These are phyloP conservation scores for Rhynchotus rufescens DNA, from an alignment of 2,797 vertebrate genomes.

Conservation along the genomic window DNA sequence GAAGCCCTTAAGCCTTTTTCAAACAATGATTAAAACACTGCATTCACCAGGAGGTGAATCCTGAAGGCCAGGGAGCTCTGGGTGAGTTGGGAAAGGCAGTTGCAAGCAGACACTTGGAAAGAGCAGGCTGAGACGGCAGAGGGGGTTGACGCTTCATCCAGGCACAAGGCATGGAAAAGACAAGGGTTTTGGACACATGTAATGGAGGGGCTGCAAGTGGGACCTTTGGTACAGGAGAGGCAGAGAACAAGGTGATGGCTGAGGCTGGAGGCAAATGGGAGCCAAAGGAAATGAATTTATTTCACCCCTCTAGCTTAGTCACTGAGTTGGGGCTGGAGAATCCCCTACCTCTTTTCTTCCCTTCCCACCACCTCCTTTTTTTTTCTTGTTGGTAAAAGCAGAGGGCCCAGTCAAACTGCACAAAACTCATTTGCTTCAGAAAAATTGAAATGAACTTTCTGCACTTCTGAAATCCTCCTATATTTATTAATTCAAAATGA, in stretches of 20 bases:
- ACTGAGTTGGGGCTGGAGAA: not conserved
- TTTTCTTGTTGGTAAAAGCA: not conserved
- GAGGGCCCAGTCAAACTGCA: not conserved
- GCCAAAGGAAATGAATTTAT: not conserved
- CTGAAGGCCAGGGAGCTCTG: not conserved
- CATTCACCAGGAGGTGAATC: not conserved
- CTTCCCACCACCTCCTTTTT: accelerated
- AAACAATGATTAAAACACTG: not conserved
- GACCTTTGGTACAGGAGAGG: not conserved
- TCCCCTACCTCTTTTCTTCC: not conserved
- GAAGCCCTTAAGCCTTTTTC: not conserved
- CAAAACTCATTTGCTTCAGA: not conserved
- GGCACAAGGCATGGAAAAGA: accelerated
- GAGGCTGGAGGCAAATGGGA: accelerated
- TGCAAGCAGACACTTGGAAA: not conserved
- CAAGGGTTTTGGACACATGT: not conserved
- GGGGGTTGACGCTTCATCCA: not conserved
- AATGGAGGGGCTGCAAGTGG: not conserved
- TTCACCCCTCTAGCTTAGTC: not conserved
- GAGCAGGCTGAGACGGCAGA: not conserved
- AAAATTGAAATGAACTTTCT: slow-evolving; percentile 6
- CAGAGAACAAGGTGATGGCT: not conserved
- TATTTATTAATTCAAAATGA: slow-evolving; percentile 50
- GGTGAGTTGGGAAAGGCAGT: not conserved
- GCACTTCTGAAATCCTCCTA: slow-evolving; percentile 45